Evolutionary conservation across 2,797 vertebrate species (phyloP), one percentile per base, ranked within the genome.

Genomic region (Ceryle rudis): DNA sequence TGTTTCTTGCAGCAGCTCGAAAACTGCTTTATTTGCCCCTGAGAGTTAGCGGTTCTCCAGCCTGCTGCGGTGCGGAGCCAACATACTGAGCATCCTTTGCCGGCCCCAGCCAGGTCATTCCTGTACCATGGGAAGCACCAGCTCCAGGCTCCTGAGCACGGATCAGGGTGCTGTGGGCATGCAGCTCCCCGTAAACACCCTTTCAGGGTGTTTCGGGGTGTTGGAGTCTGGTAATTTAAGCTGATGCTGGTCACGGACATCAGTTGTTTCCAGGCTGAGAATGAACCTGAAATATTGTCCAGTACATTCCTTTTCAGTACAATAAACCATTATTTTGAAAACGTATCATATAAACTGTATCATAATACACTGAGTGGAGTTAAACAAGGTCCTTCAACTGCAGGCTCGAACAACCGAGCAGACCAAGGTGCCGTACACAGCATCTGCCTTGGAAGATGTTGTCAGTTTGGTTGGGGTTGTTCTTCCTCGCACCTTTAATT

Each of bases 1-100:
- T 82, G 22, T n/a, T 31, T 62, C 2, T 0, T 0, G 2, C 0
- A 0, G 41, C 49, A 60, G 69, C 60, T 91, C 29, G 54, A n/a
- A 86, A 47, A 33, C 44, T 67, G 70, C 89, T 91, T 90, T 78
- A 46, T 22, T 66, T 81, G 10, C 23, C 31, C 15, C 11, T 10
- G 51, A 33, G 49, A 46, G 20, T 29, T 54, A 42, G 41, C 0
- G 4, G 51, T 20, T 31, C 49, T 77, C 26, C 60, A 26, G 26
- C 60, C 18, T 23, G 60, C 25, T 5, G 25, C 47, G 19, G 5
- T 2, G 2, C n/a, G 9, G n/a, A 82, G 28, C 44, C 5, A 6
- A 17, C 29, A 11, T 23, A 2, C 60, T 33, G 75, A 85, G 74
- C n/a, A 28, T 70, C 71, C 49, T 52, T 22, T 33, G n/a, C 42